Conservation (phyloP, 2,888 invertebrate species). For the Eutolmus rufibarbis region DNA sequence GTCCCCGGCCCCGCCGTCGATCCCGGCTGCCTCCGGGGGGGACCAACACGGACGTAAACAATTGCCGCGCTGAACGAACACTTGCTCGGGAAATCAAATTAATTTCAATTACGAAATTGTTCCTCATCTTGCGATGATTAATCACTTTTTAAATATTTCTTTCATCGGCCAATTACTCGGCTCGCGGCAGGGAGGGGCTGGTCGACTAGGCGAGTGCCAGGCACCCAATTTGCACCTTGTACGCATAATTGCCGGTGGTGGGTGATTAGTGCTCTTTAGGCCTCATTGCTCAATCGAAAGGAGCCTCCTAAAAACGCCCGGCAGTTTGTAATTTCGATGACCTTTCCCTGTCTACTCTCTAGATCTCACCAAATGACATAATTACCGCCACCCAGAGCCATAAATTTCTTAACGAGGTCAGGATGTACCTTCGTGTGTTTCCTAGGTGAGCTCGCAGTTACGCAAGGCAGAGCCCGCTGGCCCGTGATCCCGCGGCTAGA, state of each 20-base stretch:
- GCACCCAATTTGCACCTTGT: not conserved
- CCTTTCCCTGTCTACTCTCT: slow-evolving; percentile 8
- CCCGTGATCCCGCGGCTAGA: not conserved
- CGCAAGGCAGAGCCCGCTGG: not conserved
- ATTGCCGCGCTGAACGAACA: slow-evolving; percentile 33
- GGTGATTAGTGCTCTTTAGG: not conserved
- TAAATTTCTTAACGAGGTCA: slow-evolving; percentile 31
- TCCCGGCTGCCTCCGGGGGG: not conserved
- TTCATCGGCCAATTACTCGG: slow-evolving; percentile 30
- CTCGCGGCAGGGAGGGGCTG: not conserved
- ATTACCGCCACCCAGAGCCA: slow-evolving; percentile 16
- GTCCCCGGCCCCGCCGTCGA: not conserved
- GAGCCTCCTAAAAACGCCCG: not conserved
- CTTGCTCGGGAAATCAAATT: slow-evolving; percentile 47
- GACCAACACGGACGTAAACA: slow-evolving; percentile 26
- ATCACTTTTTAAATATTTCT: slow-evolving; percentile 48
- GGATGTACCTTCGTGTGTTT: not conserved
- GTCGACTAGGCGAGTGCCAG: not conserved
- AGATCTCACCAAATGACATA: slow-evolving; percentile 26
- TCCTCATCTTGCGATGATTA: slow-evolving; percentile 43
- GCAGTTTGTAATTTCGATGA: not conserved
- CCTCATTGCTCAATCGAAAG: not conserved
- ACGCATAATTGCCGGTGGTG: not conserved
- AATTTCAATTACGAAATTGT: slow-evolving; percentile 48
- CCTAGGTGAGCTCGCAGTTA: not conserved